Conservation (phyloP, 2,797 vertebrate genomes). For the Potorous gilbertii region DNA sequence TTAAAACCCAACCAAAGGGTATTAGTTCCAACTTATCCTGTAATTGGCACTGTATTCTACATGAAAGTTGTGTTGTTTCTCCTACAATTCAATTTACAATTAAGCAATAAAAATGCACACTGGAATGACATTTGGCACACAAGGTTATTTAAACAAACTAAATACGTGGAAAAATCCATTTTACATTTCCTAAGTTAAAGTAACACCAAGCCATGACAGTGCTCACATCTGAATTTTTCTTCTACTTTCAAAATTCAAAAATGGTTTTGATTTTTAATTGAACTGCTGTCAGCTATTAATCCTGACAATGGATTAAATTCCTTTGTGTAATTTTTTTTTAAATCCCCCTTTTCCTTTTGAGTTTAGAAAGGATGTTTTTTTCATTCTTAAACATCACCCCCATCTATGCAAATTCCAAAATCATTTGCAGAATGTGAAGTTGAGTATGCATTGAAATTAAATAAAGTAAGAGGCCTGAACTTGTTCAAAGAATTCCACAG, state of each 20-base stretch:
- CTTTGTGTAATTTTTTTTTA: not conserved
- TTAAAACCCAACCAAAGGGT: conserved; percentile 68
- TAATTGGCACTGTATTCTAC: conserved; percentile 53
- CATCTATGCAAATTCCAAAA: conserved; percentile 15
- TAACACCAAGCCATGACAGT: conserved; percentile 45
- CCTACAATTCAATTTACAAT: conserved; percentile 69
- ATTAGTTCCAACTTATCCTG: conserved; percentile 55
- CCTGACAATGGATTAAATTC: not conserved
- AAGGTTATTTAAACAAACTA: conserved; percentile 52
- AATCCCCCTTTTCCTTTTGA: not conserved
- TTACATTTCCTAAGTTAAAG: conserved; percentile 48
- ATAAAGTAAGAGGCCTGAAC: not conserved
- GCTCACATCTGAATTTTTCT: conserved; percentile 18
- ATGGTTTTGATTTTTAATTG: conserved; percentile 59
- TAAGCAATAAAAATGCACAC: conserved; percentile 73
- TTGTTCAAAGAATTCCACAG: conserved; percentile 13
- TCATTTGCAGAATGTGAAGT: conserved; percentile 12
- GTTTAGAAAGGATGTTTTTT: conserved; percentile 36
- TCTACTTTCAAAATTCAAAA: conserved; percentile 56
- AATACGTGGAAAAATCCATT: conserved; percentile 63
- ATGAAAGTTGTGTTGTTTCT: conserved; percentile 16
- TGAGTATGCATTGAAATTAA: conserved; percentile 33
- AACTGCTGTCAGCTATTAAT: conserved; percentile 29
- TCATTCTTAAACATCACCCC: conserved; percentile 7
- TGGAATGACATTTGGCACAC: conserved; percentile 51